These are phyloP conservation scores for Amblyopsis hoosieri DNA, from an alignment of 2,797 vertebrate genomes.

Conservation along the genomic window DNA sequence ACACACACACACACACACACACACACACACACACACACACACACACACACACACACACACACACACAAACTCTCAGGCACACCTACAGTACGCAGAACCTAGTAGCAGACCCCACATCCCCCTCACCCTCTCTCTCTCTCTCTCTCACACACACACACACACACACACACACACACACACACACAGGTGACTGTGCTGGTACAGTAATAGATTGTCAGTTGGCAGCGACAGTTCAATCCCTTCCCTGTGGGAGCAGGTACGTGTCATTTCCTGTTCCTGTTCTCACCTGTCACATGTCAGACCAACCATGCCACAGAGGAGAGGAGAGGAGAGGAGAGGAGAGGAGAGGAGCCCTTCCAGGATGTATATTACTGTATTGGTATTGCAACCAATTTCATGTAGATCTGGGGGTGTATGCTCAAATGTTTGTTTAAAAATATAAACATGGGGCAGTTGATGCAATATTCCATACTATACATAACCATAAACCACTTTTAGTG, in stretches of 20 bases:
- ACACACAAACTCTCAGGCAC: conserved; percentile 12
- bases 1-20: conserved; percentile 11
- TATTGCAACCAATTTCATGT: no score
- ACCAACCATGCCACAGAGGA: conserved; percentile 10
- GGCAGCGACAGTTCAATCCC: conserved; percentile 47
- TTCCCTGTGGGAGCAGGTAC: conserved; percentile 63
- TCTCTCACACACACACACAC: no score
- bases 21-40: conserved; percentile 5
- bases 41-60: conserved; percentile 6
- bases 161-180: background rate
- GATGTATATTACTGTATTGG: background rate
- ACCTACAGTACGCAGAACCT: background rate
- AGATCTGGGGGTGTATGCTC: no score
- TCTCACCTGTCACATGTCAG: conserved; percentile 51
- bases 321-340: background rate
- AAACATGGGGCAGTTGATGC: no score
- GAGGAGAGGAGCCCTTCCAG: background rate
- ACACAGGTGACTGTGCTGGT: conserved; percentile 11
- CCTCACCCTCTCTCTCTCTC: no score
- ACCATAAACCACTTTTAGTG: background rate
- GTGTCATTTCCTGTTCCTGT: conserved; percentile 69
- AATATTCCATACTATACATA: background rate
- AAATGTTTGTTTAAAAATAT: background rate
- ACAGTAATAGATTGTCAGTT: conserved; percentile 66
- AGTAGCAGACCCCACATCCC: background rate